These are phyloP conservation scores for Pinna nobilis DNA, from an alignment of 1,140 invertebrate genomes.

Conservation along the genomic window DNA sequence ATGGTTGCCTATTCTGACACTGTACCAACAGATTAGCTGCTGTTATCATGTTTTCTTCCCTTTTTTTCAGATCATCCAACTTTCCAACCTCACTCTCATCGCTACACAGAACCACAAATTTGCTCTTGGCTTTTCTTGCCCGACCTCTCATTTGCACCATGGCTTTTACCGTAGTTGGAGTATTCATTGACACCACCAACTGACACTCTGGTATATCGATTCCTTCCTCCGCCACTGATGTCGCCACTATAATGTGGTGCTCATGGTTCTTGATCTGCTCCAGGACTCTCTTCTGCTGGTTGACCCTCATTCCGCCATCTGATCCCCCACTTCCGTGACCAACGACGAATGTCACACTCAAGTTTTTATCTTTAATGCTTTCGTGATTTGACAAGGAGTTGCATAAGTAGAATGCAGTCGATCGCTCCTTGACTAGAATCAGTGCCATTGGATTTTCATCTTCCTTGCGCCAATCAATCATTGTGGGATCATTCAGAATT, in stretches of 20 bases:
- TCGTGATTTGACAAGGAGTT: conserved; percentile 41
- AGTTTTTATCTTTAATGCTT: conserved; percentile 30
- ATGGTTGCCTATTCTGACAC: conserved; percentile 13
- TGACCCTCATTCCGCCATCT: conserved; percentile 63
- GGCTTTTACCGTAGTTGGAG: conserved; percentile 64
- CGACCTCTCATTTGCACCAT: conserved; percentile 71
- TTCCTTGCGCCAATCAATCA: conserved; percentile 43
- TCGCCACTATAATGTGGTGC: conserved; percentile 66
- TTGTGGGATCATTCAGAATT: conserved; percentile 37
- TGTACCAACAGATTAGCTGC: conserved; percentile 45
- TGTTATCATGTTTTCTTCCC: conserved; percentile 65
- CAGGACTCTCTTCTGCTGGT: conserved; percentile 58
- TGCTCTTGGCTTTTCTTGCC: conserved; percentile 64
- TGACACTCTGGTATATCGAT: conserved; percentile 70
- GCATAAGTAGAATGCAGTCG: conserved; percentile 53
- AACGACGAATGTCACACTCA: conserved; percentile 55
- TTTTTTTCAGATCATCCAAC: conserved; percentile 53
- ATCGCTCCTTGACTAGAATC: conserved; percentile 63
- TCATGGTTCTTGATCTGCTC: conserved; percentile 57
- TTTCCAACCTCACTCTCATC: conserved; percentile 56
- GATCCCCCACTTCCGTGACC: conserved; percentile 58
- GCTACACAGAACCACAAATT: conserved; percentile 68
- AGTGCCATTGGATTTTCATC: conserved; percentile 50
- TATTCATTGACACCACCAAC: conserved; percentile 68
- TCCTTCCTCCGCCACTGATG: conserved; percentile 71